Conservation (phyloP, 2,888 invertebrate genomes). For the Busseola fusca region DNA sequence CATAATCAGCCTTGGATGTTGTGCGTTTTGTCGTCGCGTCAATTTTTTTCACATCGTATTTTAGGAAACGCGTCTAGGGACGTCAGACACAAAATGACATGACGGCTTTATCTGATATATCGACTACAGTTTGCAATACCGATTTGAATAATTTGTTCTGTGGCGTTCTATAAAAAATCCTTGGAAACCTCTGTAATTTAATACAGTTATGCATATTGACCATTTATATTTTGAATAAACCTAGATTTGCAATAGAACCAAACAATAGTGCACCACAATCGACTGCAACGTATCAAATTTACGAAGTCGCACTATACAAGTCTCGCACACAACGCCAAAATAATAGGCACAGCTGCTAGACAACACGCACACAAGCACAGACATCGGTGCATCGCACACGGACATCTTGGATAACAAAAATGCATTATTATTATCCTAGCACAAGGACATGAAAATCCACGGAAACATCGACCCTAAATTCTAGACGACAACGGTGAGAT, state of each 20-base stretch:
- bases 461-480: slow-evolving; percentile 67
- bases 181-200: slow-evolving; percentile 14
- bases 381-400: slow-evolving; percentile 83
- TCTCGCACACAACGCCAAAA: slow-evolving; percentile 80
- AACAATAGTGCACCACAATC: slow-evolving; percentile 36
- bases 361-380: slow-evolving; percentile 77
- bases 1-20: slow-evolving; percentile 66
- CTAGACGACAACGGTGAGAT: slow-evolving; percentile 39
- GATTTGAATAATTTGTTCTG: slow-evolving; percentile 25
- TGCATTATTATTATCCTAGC: slow-evolving; percentile 86
- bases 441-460: slow-evolving; percentile 71
- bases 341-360: slow-evolving; percentile 88
- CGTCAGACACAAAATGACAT: slow-evolving; percentile 25
- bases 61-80: slow-evolving; percentile 33
- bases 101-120: slow-evolving; percentile 30
- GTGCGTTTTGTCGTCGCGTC: slow-evolving; percentile 53
- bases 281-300: slow-evolving; percentile 71
- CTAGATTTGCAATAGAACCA: slow-evolving; percentile 22
- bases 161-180: background rate
- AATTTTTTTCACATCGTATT: slow-evolving; percentile 66
- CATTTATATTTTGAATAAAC: slow-evolving; percentile 25
- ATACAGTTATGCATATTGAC: slow-evolving; percentile 25
- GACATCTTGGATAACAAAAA: slow-evolving; percentile 85
- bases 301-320: slow-evolving; percentile 66
- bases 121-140: slow-evolving; percentile 27